These are phyloP conservation scores for Malachius bipustulatus DNA, from an alignment of 2,888 invertebrate genomes.

Conservation along the genomic window DNA sequence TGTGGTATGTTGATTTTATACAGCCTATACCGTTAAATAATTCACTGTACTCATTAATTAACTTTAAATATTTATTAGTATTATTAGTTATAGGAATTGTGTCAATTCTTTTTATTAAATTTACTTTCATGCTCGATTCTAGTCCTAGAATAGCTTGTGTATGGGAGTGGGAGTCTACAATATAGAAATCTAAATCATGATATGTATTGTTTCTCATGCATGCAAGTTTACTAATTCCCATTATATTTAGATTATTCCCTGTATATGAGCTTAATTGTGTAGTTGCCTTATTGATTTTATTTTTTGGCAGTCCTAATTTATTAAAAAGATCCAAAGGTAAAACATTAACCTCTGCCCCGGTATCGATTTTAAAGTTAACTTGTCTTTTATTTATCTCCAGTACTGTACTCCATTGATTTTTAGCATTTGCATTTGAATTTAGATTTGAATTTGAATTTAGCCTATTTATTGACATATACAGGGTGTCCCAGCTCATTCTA, in stretches of 20 bases:
- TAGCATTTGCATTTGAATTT: too few relatives aligned
- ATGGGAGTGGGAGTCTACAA: slow-evolving; percentile 1
- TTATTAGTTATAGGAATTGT: not conserved
- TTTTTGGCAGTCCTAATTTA: not conserved
- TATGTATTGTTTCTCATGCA: not conserved
- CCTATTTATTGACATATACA: too few relatives aligned
- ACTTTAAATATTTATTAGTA: not conserved
- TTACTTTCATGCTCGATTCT: not conserved
- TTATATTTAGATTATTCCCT: slow-evolving; percentile 3
- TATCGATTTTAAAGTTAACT: not conserved
- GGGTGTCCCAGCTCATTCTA: too few relatives aligned
- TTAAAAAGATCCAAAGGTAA: not conserved
- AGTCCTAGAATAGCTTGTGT: not conserved
- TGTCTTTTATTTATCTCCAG: too few relatives aligned
- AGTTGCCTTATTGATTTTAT: not conserved
- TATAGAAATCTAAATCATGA: not conserved
- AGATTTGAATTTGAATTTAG: too few relatives aligned
- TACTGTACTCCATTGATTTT: too few relatives aligned
- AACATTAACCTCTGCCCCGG: not conserved
- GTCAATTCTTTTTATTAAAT: slow-evolving; percentile 1
- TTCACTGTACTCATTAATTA: slow-evolving; percentile 6
- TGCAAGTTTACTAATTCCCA: not conserved
- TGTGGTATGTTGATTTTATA: slow-evolving; percentile 4
- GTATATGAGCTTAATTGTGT: not conserved
- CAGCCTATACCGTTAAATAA: slow-evolving; percentile 7